Evolutionary conservation across 2,113 vertebrate genomes (phyloP), one percentile per base, ranked within the genome.

Genomic region (Chaetops frenatus): DNA sequence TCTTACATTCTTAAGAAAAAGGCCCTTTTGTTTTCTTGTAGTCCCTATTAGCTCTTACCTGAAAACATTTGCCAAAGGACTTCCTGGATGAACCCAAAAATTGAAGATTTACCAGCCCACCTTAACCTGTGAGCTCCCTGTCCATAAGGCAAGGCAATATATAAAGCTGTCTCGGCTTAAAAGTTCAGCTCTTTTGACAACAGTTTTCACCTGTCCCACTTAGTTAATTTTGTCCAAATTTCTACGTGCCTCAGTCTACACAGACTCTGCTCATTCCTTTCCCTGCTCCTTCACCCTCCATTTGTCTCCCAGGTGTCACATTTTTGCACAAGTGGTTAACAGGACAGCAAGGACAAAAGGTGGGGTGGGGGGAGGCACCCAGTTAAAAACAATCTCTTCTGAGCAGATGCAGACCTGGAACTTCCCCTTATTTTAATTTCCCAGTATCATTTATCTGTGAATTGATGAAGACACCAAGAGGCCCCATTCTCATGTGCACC

Each of bases 371-470:
- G 18, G 40, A 80, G 31, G 15, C 48, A 72, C 35, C 18, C 24
- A 48, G 57, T 33, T 23, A 78, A 85, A 95, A 82, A 0, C 22
- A 78, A 23, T 67, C 71, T 60, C 35, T 71, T 86, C 51, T 0
- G 10, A 83, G 56, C 56, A 81, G 35, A 77, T 78, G 44, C 54
- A 84, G 36, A 44, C 21, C 18, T 47, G 86, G 47, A 88, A 66
- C 54, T 82, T 88, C 29, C 50, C 24, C 47, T 88, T 66, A 51
- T 77, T 87, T 90, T 90, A 79, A 73, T 62, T 88, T 83, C 42
- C 71, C 42, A 8, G 71, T 83, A 82, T 77, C 79, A 56, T 47
- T 64, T 86, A 28, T 15, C 56, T 74, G 56, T 78, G 64, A 91
- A 78, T 86, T 12, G 40, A 61, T 44, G 53, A 73, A 70, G 70